phyloP scores from a whole-genome alignment of 2,113 vertebrate species.

The Vombatus ursinus region DNA sequence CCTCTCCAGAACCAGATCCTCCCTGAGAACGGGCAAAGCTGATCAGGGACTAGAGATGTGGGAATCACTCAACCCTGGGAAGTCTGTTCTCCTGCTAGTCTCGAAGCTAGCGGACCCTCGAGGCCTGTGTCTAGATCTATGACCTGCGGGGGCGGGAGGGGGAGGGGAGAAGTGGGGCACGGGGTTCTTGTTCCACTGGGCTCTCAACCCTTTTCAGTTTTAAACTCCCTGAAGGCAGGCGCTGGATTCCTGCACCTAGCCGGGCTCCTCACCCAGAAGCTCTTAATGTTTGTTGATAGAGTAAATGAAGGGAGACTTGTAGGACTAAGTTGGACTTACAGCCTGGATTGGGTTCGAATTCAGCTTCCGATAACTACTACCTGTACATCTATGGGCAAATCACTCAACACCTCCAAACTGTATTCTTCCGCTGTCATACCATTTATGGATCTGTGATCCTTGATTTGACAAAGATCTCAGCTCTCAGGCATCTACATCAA shows the following conservation, averaged over 20 bases:
- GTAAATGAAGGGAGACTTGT: not conserved
- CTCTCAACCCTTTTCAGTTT: not conserved
- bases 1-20: not conserved
- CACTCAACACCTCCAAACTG: not conserved
- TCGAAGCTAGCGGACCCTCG: not conserved
- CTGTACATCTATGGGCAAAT: not conserved
- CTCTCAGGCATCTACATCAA: not conserved
- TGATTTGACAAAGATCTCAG: not conserved
- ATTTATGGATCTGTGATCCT: not conserved
- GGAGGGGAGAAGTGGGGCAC: not conserved
- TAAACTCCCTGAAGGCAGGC: not conserved
- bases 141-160: too few relatives aligned
- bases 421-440: not conserved
- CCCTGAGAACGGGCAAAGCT: not conserved
- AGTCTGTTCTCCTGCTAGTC: not conserved
- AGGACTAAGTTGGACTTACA: not conserved
- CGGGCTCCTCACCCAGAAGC: not conserved
- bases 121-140: not conserved
- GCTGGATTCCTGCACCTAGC: not conserved
- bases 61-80: slow-evolving; percentile 14
- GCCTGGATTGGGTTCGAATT: not conserved
- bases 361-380: not conserved
- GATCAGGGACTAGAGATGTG: not conserved
- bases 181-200: not conserved
- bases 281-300: not conserved